Percentiles rank a stretch among this genome's conserved stretches.
Evolutionary conservation across 2,888 invertebrate species (phyloP).

Genomic region (Plebejus argus): DNA sequence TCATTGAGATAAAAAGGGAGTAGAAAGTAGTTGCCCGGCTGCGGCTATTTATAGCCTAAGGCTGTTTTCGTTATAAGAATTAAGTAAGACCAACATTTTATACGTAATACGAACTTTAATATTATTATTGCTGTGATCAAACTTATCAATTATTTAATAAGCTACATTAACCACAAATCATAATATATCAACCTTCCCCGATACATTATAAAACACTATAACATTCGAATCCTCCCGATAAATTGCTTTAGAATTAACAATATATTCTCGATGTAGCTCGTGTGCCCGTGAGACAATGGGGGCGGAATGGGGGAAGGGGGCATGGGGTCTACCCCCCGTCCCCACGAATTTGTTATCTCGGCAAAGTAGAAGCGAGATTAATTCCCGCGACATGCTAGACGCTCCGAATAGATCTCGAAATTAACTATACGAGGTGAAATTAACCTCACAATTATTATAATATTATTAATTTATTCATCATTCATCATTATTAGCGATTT

Average conservation of each 20-base stretch:
- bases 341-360: conserved; percentile 63
- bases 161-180: neutral
- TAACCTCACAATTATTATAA: conserved; percentile 16
- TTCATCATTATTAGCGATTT: neutral
- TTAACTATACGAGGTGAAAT: conserved; percentile 38
- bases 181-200: neutral
- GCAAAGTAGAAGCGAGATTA: conserved; percentile 59
- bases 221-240: conserved; percentile 22
- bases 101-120: too few species aligned
- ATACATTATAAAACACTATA: neutral
- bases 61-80: too few species aligned
- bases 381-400: conserved; percentile 55
- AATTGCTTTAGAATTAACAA: conserved; percentile 20
- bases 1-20: too few species aligned
- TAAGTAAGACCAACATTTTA: too few species aligned
- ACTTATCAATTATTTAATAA: too few species aligned
- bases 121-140: too few species aligned
- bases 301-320: conserved; percentile 36
- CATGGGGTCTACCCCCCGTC: conserved; percentile 39
- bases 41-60: too few species aligned
- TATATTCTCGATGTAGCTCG: conserved; percentile 29
- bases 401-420: conserved; percentile 45
- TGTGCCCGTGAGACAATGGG: conserved; percentile 44
- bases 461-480: conserved; percentile 25
- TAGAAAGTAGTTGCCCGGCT: too few species aligned